Conservation (phyloP, 2,888 invertebrate genomes). For the Allolobophora icterica region DNA sequence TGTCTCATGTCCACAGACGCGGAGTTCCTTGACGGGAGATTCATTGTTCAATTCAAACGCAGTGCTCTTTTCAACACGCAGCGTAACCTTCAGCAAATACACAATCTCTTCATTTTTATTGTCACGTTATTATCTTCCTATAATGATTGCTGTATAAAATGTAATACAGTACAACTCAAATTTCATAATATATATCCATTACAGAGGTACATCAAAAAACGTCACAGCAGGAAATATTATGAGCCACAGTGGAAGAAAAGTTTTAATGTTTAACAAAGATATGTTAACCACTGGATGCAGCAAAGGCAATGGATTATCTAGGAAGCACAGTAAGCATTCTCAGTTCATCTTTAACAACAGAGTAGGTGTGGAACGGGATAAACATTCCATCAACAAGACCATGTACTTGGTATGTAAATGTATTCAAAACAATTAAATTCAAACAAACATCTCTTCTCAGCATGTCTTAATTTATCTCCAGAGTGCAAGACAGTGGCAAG, state of each 20-base stretch:
- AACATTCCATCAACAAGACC: background rate
- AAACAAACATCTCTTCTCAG: background rate
- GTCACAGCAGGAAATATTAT: background rate
- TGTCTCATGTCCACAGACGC: slow-evolving; percentile 60
- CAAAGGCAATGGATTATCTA: background rate
- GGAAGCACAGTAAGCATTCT: background rate
- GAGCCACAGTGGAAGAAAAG: background rate
- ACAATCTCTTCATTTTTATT: background rate
- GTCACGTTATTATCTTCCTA: background rate
- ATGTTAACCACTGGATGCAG: too few relatives aligned
- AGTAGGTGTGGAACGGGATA: background rate
- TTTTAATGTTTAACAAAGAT: background rate
- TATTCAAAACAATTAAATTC: background rate
- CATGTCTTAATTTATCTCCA: background rate
- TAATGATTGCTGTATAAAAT: background rate
- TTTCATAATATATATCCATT: background rate
- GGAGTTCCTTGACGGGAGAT: slow-evolving; percentile 44
- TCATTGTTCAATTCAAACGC: slow-evolving; percentile 12
- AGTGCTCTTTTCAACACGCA: background rate
- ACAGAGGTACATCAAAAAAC: background rate
- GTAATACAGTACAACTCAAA: background rate
- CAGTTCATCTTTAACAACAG: background rate
- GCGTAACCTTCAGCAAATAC: slow-evolving; percentile 4
- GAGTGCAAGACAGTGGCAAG: too few relatives aligned
- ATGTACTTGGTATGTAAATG: background rate